Conservation (phyloP, 2,113 vertebrate species). For the Gadus macrocephalus region DNA sequence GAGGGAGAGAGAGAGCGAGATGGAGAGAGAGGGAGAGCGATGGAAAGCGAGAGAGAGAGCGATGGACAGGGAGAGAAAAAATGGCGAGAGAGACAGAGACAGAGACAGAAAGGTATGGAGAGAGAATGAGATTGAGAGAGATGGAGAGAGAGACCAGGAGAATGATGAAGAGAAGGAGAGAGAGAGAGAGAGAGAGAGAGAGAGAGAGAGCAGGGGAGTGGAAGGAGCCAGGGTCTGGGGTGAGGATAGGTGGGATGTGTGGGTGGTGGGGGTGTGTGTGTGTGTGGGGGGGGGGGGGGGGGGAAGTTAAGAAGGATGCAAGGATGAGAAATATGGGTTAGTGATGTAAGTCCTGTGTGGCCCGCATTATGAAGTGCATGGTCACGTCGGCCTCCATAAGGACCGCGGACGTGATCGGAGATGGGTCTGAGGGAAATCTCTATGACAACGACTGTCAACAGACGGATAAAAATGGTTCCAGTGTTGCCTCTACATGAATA, state of each 20-base stretch:
- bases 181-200: no score
- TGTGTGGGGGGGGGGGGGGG: conserved; percentile 17
- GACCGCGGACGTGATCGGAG: conserved; percentile 30
- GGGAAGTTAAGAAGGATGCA: conserved; percentile 1
- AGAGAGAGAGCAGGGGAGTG: neutral
- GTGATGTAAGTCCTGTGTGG: conserved; percentile 56
- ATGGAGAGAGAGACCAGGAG: neutral
- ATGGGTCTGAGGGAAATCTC: conserved; percentile 47
- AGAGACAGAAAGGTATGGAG: no score
- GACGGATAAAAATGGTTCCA: neutral
- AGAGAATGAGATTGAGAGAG: no score
- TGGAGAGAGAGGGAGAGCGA: neutral
- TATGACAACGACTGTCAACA: conserved; percentile 61
- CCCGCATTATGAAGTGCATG: conserved; percentile 46
- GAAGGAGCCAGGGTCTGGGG: conserved; percentile 38
- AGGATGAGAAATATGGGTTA: conserved; percentile 38
- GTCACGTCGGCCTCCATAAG: conserved; percentile 35
- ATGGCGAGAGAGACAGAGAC: no score
- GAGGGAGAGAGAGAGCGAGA: conserved; percentile 22
- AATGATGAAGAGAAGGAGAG: conserved; percentile 2
- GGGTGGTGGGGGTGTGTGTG: conserved; percentile 21
- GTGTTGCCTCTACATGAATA: neutral
- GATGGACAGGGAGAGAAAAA: no score
- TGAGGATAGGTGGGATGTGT: no score
- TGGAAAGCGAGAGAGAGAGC: no score